Evolutionary conservation across 2,797 vertebrate species (phyloP).

Genomic region (Periophthalmus magnuspinnatus): DNA sequence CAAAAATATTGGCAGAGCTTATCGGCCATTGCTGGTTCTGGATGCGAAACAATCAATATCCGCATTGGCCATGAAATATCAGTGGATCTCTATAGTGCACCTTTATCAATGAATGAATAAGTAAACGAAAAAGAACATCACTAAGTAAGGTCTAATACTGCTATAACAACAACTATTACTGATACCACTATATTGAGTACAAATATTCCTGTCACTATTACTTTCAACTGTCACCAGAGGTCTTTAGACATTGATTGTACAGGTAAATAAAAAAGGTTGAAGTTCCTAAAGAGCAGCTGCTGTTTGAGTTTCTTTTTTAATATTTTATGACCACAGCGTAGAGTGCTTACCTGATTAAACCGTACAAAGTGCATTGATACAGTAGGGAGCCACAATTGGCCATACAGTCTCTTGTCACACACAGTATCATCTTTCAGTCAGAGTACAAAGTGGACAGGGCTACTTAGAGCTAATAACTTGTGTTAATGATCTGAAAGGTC

Average conservation of each 20-base stretch:
- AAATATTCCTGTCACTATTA: not conserved
- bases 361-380: conserved; percentile 47
- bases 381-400: conserved; percentile 47
- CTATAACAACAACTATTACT: too few relatives aligned
- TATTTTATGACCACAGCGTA: conserved; percentile 47
- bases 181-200: too few relatives aligned
- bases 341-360: conserved; percentile 44
- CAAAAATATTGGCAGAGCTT: too few relatives aligned
- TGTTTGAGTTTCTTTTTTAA: conserved; percentile 59
- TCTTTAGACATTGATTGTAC: not conserved
- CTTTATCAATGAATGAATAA: too few relatives aligned
- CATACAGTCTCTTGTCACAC: conserved; percentile 48
- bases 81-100: too few relatives aligned
- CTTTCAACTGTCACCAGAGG: not conserved
- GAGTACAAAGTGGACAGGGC: conserved; percentile 43
- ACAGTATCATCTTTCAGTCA: conserved; percentile 55
- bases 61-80: too few relatives aligned
- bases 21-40: too few relatives aligned
- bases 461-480: conserved; percentile 38
- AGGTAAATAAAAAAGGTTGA: not conserved
- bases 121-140: too few relatives aligned
- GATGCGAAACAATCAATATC: too few relatives aligned
- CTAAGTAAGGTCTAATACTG: too few relatives aligned
- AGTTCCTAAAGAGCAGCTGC: conserved; percentile 60
- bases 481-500: not conserved